Conservation (phyloP, 2,888 invertebrate species). For the Escarpia spicata region DNA sequence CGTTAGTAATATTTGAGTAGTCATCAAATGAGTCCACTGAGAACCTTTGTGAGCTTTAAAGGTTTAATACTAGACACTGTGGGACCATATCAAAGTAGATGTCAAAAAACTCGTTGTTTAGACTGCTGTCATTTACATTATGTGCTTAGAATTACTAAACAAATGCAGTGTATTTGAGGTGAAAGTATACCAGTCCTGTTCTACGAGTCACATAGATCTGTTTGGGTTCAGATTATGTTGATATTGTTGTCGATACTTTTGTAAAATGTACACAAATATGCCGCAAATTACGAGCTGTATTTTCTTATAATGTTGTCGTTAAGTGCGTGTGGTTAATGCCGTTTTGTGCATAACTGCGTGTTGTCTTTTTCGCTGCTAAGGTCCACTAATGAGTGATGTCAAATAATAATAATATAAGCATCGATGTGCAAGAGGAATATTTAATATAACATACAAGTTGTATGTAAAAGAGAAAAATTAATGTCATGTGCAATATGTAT, state of each 20-base stretch:
- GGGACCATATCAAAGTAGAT: background rate
- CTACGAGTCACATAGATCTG: background rate
- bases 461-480: conserved; percentile 2
- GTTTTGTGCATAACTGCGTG: background rate
- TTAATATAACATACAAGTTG: conserved; percentile 13
- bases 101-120: background rate
- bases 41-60: background rate
- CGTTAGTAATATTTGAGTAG: background rate
- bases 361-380: background rate
- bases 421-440: background rate
- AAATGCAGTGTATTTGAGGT: background rate
- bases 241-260: conserved; percentile 8
- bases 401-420: background rate
- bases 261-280: conserved; percentile 16
- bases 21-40: background rate
- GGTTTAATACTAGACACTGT: background rate
- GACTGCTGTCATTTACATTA: background rate
- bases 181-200: background rate
- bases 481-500: background rate
- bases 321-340: background rate
- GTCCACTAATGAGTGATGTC: background rate
- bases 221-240: background rate
- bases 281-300: background rate
- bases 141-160: background rate
- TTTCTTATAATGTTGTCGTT: background rate